Percentiles rank a stretch among this genome's conserved stretches.
phyloP scores from a whole-genome alignment of 2,113 vertebrate genomes.

The Galemys pyrenaicus region DNA sequence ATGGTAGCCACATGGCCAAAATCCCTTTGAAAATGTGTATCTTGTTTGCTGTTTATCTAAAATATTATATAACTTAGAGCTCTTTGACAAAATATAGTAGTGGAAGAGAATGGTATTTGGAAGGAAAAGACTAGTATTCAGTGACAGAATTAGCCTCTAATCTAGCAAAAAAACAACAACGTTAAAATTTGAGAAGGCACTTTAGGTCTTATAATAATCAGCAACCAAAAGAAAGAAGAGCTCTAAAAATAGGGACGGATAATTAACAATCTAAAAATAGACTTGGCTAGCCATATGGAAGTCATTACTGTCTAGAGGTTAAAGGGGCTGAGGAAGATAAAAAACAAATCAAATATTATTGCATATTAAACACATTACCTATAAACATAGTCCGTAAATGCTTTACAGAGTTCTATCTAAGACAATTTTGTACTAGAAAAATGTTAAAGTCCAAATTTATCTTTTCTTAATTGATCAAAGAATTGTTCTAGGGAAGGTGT shows the following conservation, averaged over 20 bases:
- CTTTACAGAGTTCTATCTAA: conserved; percentile 80
- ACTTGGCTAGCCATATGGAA: conserved; percentile 81
- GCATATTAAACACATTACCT: conserved; percentile 77
- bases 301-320: conserved; percentile 77
- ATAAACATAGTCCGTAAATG: conserved; percentile 81
- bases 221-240: conserved; percentile 76
- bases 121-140: neutral
- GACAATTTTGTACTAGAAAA: conserved; percentile 70
- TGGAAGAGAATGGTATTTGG: neutral
- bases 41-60: conserved; percentile 38
- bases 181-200: conserved; percentile 59
- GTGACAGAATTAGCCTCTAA: neutral
- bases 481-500: conserved; percentile 31
- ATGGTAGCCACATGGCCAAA: conserved; percentile 37
- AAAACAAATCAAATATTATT: conserved; percentile 76
- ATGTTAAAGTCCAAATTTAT: conserved; percentile 26
- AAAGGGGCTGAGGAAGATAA: conserved; percentile 65
- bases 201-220: conserved; percentile 79
- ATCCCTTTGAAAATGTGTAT: conserved; percentile 13
- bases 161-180: conserved; percentile 16
- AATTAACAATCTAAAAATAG: conserved; percentile 82
- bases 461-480: conserved; percentile 61
- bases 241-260: conserved; percentile 79
- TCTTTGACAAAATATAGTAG: conserved; percentile 1
- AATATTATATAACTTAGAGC: neutral